A percentile compares a stretch with the other conserved stretches of the same genome.
Evolutionary conservation across 2,113 vertebrate genomes (phyloP).

Genomic region (Ictalurus furcatus): DNA sequence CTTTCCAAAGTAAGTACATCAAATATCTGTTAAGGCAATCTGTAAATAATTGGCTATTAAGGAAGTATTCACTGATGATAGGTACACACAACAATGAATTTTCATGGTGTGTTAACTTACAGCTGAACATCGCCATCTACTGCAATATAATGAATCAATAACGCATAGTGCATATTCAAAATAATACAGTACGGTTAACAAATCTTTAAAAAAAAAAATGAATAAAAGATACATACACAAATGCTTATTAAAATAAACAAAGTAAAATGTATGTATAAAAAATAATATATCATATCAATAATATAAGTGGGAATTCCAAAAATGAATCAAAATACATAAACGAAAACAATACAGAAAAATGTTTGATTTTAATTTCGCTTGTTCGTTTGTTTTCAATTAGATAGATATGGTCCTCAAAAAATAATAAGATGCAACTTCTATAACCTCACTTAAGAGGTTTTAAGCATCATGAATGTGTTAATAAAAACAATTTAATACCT

Average conservation of each 20-base stretch:
- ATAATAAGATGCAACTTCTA: not conserved
- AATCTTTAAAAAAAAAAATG: not conserved
- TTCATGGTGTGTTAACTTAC: not conserved
- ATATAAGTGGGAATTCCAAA: not conserved
- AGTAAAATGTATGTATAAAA: not conserved
- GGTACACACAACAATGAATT: not conserved
- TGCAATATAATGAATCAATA: not conserved
- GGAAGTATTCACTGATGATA: not conserved
- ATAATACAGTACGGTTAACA: not conserved
- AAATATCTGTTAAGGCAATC: too few species aligned
- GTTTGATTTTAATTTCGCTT: not conserved
- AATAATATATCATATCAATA: not conserved
- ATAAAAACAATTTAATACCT: not conserved
- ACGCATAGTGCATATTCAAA: not conserved
- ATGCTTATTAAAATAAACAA: not conserved
- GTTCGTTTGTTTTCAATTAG: not conserved
- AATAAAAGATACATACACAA: not conserved
- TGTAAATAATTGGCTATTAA: not conserved
- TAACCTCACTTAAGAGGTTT: not conserved
- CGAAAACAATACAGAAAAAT: not conserved
- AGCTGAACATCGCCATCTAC: slow-evolving; percentile 32
- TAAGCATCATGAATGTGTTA: not conserved
- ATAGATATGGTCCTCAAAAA: too few species aligned
- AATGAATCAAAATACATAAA: not conserved
- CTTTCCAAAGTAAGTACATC: not conserved